phyloP scores from a whole-genome alignment of 92 coral and sea anemone species.

The Montipora capitata region DNA sequence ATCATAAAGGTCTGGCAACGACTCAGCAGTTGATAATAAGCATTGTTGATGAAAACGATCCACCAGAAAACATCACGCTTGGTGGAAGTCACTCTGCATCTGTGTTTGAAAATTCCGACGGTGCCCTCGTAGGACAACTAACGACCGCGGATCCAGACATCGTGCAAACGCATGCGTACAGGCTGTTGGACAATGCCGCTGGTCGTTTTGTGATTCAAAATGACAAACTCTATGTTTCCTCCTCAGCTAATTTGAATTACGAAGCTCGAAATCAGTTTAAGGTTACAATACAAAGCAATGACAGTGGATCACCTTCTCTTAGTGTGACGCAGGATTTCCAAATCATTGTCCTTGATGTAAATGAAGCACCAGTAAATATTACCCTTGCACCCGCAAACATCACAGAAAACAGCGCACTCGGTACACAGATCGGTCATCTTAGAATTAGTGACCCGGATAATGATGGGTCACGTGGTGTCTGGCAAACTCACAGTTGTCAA shows the following conservation, averaged over 20 bases:
- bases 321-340: constrained; percentile 52
- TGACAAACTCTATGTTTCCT: constrained; percentile 80
- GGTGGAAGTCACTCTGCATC: constrained; percentile 56
- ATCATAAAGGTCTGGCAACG: constrained; percentile 77
- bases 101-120: constrained; percentile 82
- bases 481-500: constrained; percentile 88
- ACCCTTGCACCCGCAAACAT: constrained; percentile 72
- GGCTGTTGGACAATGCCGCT: constrained; percentile 75
- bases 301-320: constrained; percentile 80
- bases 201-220: constrained; percentile 84
- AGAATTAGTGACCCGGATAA: constrained; percentile 92
- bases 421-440: constrained; percentile 86
- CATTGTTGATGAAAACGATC: constrained; percentile 79
- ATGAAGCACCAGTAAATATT: constrained; percentile 89
- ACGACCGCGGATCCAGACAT: constrained; percentile 83
- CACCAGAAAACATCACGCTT: constrained; percentile 81
- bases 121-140: constrained; percentile 78
- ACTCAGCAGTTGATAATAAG: constrained; percentile 63
- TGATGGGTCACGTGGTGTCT: constrained; percentile 73
- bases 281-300: constrained; percentile 62
- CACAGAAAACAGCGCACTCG: constrained; percentile 86
- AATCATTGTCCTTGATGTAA: constrained; percentile 79
- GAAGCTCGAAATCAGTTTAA: constrained; percentile 57
- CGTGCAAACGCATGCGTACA: constrained; percentile 76
- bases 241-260: constrained; percentile 79